phyloP scores from a whole-genome alignment of 2,888 invertebrate species.

The Eristalis arbustorum region DNA sequence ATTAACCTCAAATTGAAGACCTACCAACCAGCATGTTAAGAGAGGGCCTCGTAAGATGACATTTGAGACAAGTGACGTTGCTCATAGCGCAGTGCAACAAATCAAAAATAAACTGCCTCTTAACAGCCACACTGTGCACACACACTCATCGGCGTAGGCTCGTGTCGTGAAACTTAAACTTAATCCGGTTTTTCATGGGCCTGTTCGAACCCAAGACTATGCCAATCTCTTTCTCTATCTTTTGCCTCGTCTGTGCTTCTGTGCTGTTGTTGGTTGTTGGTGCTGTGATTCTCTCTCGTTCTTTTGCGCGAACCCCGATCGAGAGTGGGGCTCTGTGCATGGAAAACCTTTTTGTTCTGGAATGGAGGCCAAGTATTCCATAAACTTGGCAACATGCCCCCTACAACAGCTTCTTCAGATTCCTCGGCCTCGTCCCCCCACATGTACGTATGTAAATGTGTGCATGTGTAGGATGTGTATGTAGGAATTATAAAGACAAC shows the following conservation, averaged over 20 bases:
- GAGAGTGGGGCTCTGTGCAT: conserved; percentile 28
- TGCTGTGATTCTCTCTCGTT: not conserved
- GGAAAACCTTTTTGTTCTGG: conserved; percentile 26
- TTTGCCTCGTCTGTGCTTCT: not conserved
- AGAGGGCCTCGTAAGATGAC: not conserved
- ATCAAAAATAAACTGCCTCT: not conserved
- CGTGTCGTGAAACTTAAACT: conserved; percentile 29
- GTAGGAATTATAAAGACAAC: conserved; percentile 33
- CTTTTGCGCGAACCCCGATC: conserved; percentile 31
- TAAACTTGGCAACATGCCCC: conserved; percentile 64
- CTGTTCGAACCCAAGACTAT: conserved; percentile 35
- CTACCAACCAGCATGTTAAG: not conserved
- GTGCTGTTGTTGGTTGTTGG: conserved; percentile 4
- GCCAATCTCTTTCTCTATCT: conserved; percentile 44
- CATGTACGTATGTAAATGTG: not conserved
- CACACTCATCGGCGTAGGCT: conserved; percentile 1
- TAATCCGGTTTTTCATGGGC: conserved; percentile 63
- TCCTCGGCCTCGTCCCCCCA: not conserved
- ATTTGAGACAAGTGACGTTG: not conserved
- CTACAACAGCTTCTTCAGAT: not conserved
- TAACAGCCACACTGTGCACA: conserved; percentile 2
- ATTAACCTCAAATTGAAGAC: not conserved
- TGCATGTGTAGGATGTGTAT: not conserved
- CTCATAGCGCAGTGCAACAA: not conserved
- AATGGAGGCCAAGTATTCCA: conserved; percentile 64